Evolutionary conservation across 2,797 vertebrate species (phyloP), one percentile per base, ranked within the genome.

Genomic region (Etheostoma nigrum): DNA sequence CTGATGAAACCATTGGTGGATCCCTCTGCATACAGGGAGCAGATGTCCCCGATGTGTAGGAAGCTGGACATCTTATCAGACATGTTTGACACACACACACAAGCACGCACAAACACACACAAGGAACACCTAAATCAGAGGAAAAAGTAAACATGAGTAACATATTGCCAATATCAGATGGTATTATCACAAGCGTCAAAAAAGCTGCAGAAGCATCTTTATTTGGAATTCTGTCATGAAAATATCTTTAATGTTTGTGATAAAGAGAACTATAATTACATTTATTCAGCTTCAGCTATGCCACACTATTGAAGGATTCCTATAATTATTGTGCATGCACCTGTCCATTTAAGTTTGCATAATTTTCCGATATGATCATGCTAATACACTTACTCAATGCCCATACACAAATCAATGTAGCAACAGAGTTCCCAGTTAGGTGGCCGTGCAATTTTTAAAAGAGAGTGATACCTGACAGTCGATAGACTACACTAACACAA

Each of bases 31-130:
- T 99, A 99, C 89, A 99, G 94, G 93, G 98, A 99, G 91, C 97
- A 99, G 86, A 99, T 97, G 94, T 99, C 98, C 94, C 98, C 98
- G 49, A 98, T 98, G 84, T 99, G 98, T 59, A 99, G 96, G 92
- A 99, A 99, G 92, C 98, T 99, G 85, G 98, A 99, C 97, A 99
- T 99, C 95, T 99, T 99, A 94, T 99, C 97, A 11, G 97, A 98
- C 98, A 99, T 99, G 93, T 78, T 85, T 44, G 79, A 69, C 57
- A 30, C 69, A 58, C 69, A 76, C 65, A 40, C 58, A 40, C 65
- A 55, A 69, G 74, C 69, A 40, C 67, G 54, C 69, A 74, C 69
- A 40, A 65, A 58, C 71, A 40, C 67, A 58, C 69, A 76, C 65
- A 36, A 55, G 64, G 47, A 63, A 76, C 84, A 86, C 89, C 91